These are phyloP conservation scores for Rhamnusium bicolor DNA, from an alignment of 2,888 invertebrate genomes.

Conservation along the genomic window DNA sequence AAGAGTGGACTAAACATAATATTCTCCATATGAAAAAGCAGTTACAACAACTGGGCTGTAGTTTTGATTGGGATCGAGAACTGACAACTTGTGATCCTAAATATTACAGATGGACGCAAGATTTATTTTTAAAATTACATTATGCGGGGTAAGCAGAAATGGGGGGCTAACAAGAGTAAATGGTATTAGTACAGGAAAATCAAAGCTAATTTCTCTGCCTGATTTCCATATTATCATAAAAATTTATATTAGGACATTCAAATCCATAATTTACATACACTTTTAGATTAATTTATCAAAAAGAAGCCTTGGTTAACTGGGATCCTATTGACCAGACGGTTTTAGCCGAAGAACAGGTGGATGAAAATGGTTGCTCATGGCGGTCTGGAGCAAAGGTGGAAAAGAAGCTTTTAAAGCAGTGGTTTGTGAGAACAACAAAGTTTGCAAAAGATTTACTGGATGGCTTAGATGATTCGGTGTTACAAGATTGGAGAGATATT, in stretches of 20 bases:
- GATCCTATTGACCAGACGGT: constrained; percentile 98
- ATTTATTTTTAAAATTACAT: constrained; percentile 90
- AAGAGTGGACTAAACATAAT: constrained; percentile 91
- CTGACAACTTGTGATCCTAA: constrained; percentile 88
- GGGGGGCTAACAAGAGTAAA: no score
- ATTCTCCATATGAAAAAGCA: constrained; percentile 89
- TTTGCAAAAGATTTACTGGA: constrained; percentile 83
- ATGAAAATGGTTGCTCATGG: constrained; percentile 93
- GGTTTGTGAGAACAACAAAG: constrained; percentile 94
- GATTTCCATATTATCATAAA: no score
- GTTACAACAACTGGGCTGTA: constrained; percentile 81
- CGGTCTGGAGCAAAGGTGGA: constrained; percentile 96
- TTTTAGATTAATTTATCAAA: constrained; percentile 84
- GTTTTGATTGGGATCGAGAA: constrained; percentile 96
- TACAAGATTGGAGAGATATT: constrained; percentile 89
- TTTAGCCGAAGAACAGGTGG: constrained; percentile 98
- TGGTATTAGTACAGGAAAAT: no score
- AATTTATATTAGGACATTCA: no score
- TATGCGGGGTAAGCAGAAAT: constrained; percentile 77
- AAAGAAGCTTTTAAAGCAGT: constrained; percentile 90
- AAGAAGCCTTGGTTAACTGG: constrained; percentile 95
- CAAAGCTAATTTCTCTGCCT: no score
- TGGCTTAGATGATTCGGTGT: constrained; percentile 79
- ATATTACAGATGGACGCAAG: constrained; percentile 98
- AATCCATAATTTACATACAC: no score